Evolutionary conservation across 1,140 invertebrate genomes (phyloP), one percentile per base, ranked within the genome.

Genomic region (Drosophila ambigua): DNA sequence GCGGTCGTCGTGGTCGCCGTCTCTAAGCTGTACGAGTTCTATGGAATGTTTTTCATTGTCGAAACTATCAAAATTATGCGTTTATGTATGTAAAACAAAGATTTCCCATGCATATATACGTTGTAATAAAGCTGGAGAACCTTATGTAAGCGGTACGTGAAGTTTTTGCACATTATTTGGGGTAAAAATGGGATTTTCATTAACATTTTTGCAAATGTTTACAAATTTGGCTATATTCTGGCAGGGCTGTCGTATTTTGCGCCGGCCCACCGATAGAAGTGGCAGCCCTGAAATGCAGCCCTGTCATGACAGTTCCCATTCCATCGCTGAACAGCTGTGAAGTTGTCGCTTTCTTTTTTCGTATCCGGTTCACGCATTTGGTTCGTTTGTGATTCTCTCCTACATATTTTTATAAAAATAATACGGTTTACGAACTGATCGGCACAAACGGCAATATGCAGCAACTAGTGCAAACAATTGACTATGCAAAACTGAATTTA

Each of bases 1-100:
- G 99, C 92, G 99, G 99, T 94, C 95, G 99, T 92, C 96, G 99
- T 94, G 99, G 99, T 95, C 96, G 99, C 93, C 95, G 99, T 94
- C 95, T 99, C 94, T 99, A 99, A 96, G 43, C 4, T 5, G 57
- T 20, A 11, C 5, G 8, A 50, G 20, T 53, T 48, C 35, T 23
- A 46, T 8, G 48, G 23, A 26, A 51, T 24, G 52, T 49, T 39
- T 20, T 28, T 26, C 15, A 24, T n/a, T 26, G 31, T 9, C 26
- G 24, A 52, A 16, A 68, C 44, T 5, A 39, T 20, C 35, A 39
- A 20, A 44, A 53, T 23, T 63, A 35, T 53, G 71, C 72, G 66
- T 66, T 66, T 64, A 51, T 64, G 69, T 74, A 73, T 73, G 39
- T 58, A 59, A 52, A 31, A 35, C 20, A 49, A 16, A 73, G 41